These are phyloP conservation scores for Chaetorhynchus papuensis DNA, from an alignment of 2,113 vertebrate species.

Conservation along the genomic window DNA sequence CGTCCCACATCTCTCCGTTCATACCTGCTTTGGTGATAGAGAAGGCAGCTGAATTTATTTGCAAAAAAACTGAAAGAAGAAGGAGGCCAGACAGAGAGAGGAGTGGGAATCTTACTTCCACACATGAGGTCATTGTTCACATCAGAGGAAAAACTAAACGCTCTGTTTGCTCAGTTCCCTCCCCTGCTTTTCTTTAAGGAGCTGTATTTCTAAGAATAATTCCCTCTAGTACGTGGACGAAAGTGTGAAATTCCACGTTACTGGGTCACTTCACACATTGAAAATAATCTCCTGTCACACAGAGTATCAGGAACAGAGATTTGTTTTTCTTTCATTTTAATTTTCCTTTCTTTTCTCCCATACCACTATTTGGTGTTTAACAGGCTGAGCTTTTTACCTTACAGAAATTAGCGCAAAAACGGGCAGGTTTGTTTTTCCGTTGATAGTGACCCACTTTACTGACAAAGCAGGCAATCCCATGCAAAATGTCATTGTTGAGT, in stretches of 20 bases:
- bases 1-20: not conserved
- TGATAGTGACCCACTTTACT: not conserved
- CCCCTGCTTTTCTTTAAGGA: not conserved
- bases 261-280: slow-evolving; percentile 23
- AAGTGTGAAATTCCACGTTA: slow-evolving; percentile 28
- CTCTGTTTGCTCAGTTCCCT: not conserved
- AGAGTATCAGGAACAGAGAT: not conserved
- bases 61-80: not conserved
- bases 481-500: not conserved
- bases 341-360: not conserved
- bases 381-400: not conserved
- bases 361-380: not conserved
- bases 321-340: not conserved
- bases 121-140: not conserved
- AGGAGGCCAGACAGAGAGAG: not conserved
- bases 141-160: not conserved
- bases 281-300: slow-evolving; percentile 24
- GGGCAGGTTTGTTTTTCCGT: not conserved
- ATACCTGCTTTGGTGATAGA: not conserved
- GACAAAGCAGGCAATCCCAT: not conserved
- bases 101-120: not conserved
- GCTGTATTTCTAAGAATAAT: slow-evolving; percentile 30
- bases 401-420: not conserved
- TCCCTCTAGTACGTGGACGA: not conserved
- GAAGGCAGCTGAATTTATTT: not conserved